phyloP scores from a whole-genome alignment of 2,113 vertebrate genomes.

The Tenrec ecaudatus region DNA sequence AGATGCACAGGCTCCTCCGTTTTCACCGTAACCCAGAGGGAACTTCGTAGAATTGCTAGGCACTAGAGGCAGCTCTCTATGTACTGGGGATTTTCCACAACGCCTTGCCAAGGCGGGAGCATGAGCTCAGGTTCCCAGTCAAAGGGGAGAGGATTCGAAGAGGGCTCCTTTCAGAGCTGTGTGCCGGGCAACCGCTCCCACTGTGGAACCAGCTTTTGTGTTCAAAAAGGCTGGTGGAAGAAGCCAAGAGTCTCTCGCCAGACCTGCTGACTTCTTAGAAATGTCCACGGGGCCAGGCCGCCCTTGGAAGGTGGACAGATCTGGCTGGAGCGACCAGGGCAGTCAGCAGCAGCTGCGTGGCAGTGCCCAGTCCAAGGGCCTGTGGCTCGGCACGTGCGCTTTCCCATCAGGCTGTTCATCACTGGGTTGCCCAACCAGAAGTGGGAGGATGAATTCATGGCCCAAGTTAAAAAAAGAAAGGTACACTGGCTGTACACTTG shows the following conservation, averaged over 20 bases:
- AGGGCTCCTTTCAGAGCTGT: constrained; percentile 51
- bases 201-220: constrained; percentile 50
- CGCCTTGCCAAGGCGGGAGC: constrained; percentile 59
- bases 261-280: not conserved
- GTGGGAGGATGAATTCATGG: not conserved
- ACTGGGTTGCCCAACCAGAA: constrained; percentile 20
- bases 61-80: constrained; percentile 46
- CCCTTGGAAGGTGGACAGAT: not conserved
- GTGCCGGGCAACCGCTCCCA: constrained; percentile 30
- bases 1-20: not conserved
- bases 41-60: constrained; percentile 67
- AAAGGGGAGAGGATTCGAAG: constrained; percentile 32
- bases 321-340: not conserved
- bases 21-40: not conserved
- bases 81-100: constrained; percentile 68
- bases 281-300: not conserved
- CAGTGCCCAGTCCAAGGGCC: accelerated
- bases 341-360: not conserved
- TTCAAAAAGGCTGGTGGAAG: not conserved
- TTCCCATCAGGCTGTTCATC: not conserved
- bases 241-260: constrained; percentile 45
- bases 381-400: not conserved
- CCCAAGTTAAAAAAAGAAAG: not conserved
- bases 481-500: not conserved
- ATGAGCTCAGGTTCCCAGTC: constrained; percentile 38